These are phyloP conservation scores for Ramphastos sulfuratus DNA, from an alignment of 2,113 vertebrate species.

Conservation along the genomic window DNA sequence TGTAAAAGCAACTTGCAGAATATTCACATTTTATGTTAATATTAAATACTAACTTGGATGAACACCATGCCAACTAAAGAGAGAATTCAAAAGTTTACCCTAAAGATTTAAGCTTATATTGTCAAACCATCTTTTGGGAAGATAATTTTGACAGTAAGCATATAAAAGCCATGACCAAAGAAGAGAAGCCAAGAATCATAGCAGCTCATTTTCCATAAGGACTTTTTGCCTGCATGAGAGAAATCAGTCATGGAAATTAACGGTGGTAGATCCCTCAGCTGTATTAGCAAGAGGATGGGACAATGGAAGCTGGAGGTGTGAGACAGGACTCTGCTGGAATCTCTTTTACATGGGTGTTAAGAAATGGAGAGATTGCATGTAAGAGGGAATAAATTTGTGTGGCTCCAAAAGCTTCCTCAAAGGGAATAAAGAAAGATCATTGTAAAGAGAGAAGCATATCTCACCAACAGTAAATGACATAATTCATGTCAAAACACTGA, in stretches of 20 bases:
- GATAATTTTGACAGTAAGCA: background rate
- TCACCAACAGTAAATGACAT: constrained; percentile 2
- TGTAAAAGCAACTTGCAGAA: background rate
- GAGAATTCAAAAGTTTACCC: background rate
- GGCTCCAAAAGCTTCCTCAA: background rate
- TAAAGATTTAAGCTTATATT: background rate
- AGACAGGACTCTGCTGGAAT: background rate
- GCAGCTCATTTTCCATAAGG: background rate
- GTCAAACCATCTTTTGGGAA: background rate
- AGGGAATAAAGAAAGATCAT: background rate
- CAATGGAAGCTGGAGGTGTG: background rate
- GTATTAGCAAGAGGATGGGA: background rate
- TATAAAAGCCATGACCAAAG: background rate
- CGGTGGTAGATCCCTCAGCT: rapidly evolving
- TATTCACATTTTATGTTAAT: background rate
- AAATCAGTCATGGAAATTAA: background rate
- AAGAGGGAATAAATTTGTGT: background rate
- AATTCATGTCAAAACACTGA: constrained; percentile 12
- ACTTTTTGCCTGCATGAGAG: background rate
- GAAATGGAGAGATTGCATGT: background rate
- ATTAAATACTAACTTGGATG: background rate
- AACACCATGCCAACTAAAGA: background rate
- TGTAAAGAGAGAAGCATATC: background rate
- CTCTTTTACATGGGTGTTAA: background rate
- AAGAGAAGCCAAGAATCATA: rapidly evolving